Evolutionary conservation across 2,888 invertebrate genomes (phyloP).

Genomic region (Lissocephala sabroskyi): DNA sequence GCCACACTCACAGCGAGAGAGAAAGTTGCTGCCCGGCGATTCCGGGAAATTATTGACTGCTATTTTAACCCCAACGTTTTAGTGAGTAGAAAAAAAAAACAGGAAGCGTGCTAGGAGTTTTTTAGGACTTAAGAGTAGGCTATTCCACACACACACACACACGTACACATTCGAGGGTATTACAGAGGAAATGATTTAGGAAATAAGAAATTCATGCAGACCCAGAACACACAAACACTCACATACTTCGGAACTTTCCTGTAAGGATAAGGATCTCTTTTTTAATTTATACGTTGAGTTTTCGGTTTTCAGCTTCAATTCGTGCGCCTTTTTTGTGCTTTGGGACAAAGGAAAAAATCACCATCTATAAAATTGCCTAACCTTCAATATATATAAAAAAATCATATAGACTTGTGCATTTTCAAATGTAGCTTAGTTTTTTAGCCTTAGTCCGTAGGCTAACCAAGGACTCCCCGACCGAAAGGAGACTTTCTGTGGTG

Average conservation of each 20-base stretch:
- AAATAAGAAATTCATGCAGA: no score
- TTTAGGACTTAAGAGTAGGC: no score
- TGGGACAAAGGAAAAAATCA: conserved; percentile 13
- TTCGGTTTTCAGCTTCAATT: conserved; percentile 9
- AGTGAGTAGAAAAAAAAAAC: no score
- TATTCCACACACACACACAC: conserved; percentile 8
- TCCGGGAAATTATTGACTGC: conserved; percentile 46
- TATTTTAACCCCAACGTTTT: conserved; percentile 69
- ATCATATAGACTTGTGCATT: conserved; percentile 58
- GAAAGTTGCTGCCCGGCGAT: no score
- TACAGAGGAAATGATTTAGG: no score
- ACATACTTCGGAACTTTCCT: conserved; percentile 55
- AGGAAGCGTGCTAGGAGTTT: no score
- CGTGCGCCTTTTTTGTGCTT: conserved; percentile 50
- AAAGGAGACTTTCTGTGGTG: conserved; percentile 12
- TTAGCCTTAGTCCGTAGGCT: conserved; percentile 27
- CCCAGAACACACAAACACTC: conserved; percentile 16
- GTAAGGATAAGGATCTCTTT: conserved; percentile 65
- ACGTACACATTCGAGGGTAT: not conserved
- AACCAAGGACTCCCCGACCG: no score
- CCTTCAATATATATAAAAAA: conserved; percentile 17
- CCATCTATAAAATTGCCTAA: conserved; percentile 11
- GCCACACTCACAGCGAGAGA: no score
- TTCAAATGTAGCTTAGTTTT: conserved; percentile 53
- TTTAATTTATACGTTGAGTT: conserved; percentile 21